Percentiles rank a stretch among this genome's conserved stretches.
Evolutionary conservation across 1,140 invertebrate genomes (phyloP).

Genomic region (Drosophila tani): DNA sequence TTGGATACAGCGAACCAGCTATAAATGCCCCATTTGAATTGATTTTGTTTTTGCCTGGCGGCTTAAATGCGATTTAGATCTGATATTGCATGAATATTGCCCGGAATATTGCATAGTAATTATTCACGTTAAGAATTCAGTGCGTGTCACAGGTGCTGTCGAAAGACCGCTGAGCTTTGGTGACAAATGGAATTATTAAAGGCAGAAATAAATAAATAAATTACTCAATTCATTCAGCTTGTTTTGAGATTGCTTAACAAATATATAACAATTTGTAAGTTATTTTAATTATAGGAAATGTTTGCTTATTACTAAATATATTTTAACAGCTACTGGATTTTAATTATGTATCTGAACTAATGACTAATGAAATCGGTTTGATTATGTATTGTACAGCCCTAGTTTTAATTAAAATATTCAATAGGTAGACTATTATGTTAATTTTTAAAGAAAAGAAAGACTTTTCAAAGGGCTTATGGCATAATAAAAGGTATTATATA

Average conservation of each 20-base stretch:
- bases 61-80: slow-evolving; percentile 31
- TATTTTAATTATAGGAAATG: not conserved
- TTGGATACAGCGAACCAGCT: slow-evolving; percentile 39
- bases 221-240: not conserved
- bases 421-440: not conserved
- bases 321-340: not conserved
- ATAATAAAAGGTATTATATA: not conserved
- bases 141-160: slow-evolving; percentile 33
- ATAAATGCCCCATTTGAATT: slow-evolving; percentile 56
- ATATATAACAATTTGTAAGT: no score
- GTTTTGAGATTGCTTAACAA: not conserved
- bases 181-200: slow-evolving; percentile 10
- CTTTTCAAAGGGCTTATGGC: not conserved
- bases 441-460: not conserved
- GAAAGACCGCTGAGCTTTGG: slow-evolving; percentile 14
- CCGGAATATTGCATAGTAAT: slow-evolving; percentile 27
- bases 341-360: not conserved
- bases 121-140: slow-evolving; percentile 38
- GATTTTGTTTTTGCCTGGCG: slow-evolving; percentile 19
- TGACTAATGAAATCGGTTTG: not conserved
- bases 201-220: not conserved
- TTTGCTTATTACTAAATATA: not conserved
- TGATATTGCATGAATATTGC: slow-evolving; percentile 27
- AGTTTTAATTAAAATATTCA: not conserved
- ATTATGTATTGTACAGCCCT: not conserved